phyloP scores from a whole-genome alignment of 2,113 vertebrate species.

The Cariama cristata region DNA sequence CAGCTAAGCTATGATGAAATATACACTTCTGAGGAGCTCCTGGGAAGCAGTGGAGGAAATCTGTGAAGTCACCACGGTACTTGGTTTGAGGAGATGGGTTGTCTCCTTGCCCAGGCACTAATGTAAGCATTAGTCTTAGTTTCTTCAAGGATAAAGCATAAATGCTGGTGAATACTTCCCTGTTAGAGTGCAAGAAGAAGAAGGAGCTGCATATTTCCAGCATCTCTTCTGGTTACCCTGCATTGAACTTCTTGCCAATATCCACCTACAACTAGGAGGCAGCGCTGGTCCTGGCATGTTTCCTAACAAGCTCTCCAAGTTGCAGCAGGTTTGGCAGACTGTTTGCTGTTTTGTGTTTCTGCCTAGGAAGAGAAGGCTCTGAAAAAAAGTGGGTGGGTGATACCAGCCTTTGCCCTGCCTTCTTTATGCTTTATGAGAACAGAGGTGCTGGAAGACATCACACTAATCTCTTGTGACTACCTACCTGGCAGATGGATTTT shows the following conservation, averaged over 20 bases:
- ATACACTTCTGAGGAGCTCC: neutral
- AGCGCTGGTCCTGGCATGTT: neutral
- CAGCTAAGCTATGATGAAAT: neutral
- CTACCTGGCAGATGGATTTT: neutral
- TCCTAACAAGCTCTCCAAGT: neutral
- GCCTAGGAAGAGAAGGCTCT: neutral
- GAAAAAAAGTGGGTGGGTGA: neutral
- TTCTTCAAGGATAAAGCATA: neutral
- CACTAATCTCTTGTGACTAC: neutral
- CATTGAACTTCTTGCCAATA: conserved; percentile 16
- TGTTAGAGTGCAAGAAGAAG: neutral
- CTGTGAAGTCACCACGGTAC: neutral
- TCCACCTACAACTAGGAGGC: conserved; percentile 16
- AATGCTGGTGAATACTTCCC: neutral
- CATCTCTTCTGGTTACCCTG: neutral
- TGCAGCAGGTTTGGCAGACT: neutral
- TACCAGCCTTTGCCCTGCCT: neutral
- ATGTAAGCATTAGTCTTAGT: neutral
- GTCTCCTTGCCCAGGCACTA: neutral
- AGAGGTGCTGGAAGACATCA: neutral
- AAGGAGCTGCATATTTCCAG: neutral
- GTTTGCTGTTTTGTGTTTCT: neutral
- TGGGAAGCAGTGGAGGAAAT: neutral
- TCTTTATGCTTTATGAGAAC: neutral
- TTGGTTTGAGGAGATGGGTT: neutral